Conservation (phyloP, 2,888 invertebrate genomes). For the Cephus sareptanus region DNA sequence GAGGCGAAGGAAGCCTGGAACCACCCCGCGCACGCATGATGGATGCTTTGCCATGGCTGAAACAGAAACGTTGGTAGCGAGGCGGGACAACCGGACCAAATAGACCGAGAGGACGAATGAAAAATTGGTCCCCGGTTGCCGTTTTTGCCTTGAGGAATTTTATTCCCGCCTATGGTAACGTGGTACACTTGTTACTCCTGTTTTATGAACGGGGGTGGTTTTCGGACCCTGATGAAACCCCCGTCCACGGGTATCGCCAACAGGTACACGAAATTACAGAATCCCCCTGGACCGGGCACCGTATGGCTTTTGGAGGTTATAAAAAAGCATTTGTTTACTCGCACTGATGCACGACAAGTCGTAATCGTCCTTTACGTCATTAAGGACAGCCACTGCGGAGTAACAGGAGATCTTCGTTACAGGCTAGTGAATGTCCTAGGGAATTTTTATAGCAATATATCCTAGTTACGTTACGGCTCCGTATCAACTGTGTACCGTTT, state of each 20-base stretch:
- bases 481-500: background rate
- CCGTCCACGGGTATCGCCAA: background rate
- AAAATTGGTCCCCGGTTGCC: constrained; percentile 46
- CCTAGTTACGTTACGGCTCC: background rate
- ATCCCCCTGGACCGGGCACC: background rate
- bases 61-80: constrained; percentile 4
- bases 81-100: constrained; percentile 28
- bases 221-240: background rate
- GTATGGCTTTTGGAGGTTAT: background rate
- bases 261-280: background rate
- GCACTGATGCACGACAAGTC: background rate
- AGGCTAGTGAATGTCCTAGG: background rate
- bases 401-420: constrained; percentile 30
- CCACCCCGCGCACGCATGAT: constrained; percentile 8
- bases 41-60: constrained; percentile 6
- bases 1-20: constrained; percentile 9
- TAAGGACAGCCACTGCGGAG: constrained; percentile 30
- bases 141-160: constrained; percentile 5
- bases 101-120: constrained; percentile 49
- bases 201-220: background rate
- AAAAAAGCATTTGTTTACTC: background rate
- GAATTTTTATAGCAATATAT: background rate
- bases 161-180: background rate
- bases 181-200: constrained; percentile 38
- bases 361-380: constrained; percentile 41